These are phyloP conservation scores for Caenorhabditis latens DNA, from an alignment of 1,140 invertebrate species.

Conservation along the genomic window DNA sequence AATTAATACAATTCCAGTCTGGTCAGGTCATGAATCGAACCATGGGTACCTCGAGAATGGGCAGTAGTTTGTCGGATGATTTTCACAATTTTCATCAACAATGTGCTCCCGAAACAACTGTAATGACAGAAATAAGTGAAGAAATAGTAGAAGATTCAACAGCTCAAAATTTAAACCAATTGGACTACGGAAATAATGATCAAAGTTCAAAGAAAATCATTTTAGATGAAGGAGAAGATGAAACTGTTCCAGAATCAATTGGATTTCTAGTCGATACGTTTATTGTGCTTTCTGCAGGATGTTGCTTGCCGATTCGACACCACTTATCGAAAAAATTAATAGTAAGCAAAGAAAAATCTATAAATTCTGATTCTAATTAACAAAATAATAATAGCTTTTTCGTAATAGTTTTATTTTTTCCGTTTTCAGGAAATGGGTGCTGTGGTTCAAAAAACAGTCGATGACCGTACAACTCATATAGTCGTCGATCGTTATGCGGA, in stretches of 20 bases:
- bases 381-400: no score
- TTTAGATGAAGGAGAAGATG: constrained; percentile 3
- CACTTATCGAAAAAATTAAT: constrained; percentile 44
- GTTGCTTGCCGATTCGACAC: constrained; percentile 36
- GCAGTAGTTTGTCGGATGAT: background rate
- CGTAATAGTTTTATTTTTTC: background rate
- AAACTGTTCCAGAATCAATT: constrained; percentile 16
- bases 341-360: background rate
- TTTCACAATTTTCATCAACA: constrained; percentile 7
- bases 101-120: background rate
- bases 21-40: background rate
- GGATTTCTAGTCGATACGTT: background rate
- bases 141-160: background rate
- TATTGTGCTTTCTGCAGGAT: constrained; percentile 5
- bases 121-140: background rate
- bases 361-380: background rate
- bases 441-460: constrained; percentile 1
- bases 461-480: constrained; percentile 7
- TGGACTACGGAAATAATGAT: background rate
- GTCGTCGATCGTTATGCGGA: constrained; percentile 44
- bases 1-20: background rate
- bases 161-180: background rate
- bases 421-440: constrained; percentile 46
- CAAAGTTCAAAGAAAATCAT: background rate
- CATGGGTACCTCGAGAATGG: background rate